Conservation (phyloP, 2,797 vertebrate species). For the Coendou prehensilis region DNA sequence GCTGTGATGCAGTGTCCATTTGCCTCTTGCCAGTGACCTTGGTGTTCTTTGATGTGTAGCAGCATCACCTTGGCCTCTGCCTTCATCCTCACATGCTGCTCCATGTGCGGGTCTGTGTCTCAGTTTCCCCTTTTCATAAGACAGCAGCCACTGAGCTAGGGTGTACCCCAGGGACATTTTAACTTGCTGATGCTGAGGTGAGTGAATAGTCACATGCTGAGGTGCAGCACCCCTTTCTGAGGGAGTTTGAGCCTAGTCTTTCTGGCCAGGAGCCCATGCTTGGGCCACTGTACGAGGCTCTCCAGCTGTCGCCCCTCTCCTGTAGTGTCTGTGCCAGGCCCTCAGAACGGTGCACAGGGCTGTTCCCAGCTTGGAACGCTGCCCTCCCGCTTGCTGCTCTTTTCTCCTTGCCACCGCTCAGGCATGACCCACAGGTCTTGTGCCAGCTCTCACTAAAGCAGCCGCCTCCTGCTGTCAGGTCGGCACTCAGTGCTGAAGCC, state of each 20-base stretch:
- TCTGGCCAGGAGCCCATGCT: background rate
- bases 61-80: background rate
- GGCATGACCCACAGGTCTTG: accelerated
- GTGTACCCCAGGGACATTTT: background rate
- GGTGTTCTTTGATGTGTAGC: background rate
- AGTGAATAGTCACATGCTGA: background rate
- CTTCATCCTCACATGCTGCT: background rate
- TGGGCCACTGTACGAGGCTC: background rate
- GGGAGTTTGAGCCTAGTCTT: background rate
- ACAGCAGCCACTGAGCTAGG: background rate
- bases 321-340: background rate
- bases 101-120: no score
- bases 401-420: background rate
- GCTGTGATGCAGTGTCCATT: background rate
- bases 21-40: no score
- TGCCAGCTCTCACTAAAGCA: background rate
- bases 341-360: background rate
- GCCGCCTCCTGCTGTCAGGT: background rate
- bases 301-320: background rate
- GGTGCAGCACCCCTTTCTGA: background rate
- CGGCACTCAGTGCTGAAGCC: background rate
- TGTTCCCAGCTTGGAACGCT: background rate
- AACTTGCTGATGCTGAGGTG: background rate
- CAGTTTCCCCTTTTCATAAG: background rate
- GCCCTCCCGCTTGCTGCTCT: no score